A percentile compares a stretch with the other conserved stretches of the same genome.
These are phyloP conservation scores for Silurus asotus DNA, from an alignment of 2,113 vertebrate species.

Conservation along the genomic window DNA sequence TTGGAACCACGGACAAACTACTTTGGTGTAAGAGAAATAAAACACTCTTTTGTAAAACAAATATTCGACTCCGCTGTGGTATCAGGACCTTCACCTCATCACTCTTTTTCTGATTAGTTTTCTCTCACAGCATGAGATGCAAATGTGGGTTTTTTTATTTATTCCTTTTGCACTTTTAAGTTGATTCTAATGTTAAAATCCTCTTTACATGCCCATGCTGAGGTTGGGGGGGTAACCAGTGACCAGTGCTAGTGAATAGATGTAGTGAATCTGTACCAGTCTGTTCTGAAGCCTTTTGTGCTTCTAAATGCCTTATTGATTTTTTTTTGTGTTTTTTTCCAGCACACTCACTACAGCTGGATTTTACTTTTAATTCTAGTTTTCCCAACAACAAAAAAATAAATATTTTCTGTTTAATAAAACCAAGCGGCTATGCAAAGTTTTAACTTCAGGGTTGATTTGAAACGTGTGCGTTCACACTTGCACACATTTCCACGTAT, in stretches of 20 bases:
- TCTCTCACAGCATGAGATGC: neutral
- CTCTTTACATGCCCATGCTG: neutral
- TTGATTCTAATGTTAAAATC: neutral
- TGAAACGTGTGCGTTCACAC: too few relatives aligned
- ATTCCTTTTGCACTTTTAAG: neutral
- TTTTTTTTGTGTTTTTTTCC: too few relatives aligned
- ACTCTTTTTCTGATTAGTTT: neutral
- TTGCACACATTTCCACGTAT: too few relatives aligned
- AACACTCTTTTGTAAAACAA: neutral
- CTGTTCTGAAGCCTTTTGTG: conserved; percentile 35
- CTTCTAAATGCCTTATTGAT: neutral
- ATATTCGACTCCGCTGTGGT: neutral
- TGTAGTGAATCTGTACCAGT: conserved; percentile 12
- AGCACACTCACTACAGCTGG: too few relatives aligned
- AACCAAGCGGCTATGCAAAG: neutral
- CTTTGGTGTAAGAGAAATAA: neutral
- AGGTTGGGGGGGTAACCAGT: neutral
- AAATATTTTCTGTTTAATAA: too few relatives aligned
- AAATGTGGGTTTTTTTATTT: neutral
- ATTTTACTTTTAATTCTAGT: too few relatives aligned
- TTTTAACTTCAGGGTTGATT: neutral
- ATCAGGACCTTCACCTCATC: neutral
- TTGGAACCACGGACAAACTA: neutral
- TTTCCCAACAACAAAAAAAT: too few relatives aligned
- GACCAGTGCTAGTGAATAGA: neutral